Base-by-base conservation (phyloP, 1,140 invertebrate species). In the Drosophila funebris region DNA sequence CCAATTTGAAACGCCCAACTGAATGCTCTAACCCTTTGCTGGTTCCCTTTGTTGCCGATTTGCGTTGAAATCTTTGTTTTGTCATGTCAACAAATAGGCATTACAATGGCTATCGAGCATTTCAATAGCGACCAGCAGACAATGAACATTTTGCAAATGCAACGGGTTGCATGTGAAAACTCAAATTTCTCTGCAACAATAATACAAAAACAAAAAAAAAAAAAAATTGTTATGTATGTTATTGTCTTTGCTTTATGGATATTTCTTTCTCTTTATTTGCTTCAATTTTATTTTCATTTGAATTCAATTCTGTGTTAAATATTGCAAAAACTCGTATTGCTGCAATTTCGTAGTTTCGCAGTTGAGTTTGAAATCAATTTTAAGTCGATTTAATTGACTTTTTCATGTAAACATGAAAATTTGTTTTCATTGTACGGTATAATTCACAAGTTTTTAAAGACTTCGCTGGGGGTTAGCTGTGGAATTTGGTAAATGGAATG, bases 71-170 rank as follows among this genome's bases (percentile, higher is more conserved):
- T 52, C 11, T 33, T 24, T 67, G 9, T 29, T 67, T 20, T 27
- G 63, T 56, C 48, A 52, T 57, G 52, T 48, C 20, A 43, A 24
- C 57, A 44, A 61, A 61, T 61, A 41, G 57, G 43, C 29, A 64
- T 64, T 64, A 64, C 48, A 43, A 64, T 54, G 14, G 37, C 48
- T 3, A 44, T 58, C 24, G 54, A 43, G 20, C 39, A 22, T 60
- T 31, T 50, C 13, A 37, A 36, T 24, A 7, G 31, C 14, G 48
- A 27, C 14, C 13, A 37, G 9, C 13, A 37, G 33, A 54, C 52
- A 37, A 54, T 37, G 18, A 24, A 37, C 7, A 22, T 6, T 18
- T 36, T 52, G 29, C 2, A 48, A 52, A 18, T 33, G 29, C 48
- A 52, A 9, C 29, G 48, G 36, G 29, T 52, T 52, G 48, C 29